Evolutionary conservation across 2,113 vertebrate genomes (phyloP).

Genomic region (Rissa tridactyla): DNA sequence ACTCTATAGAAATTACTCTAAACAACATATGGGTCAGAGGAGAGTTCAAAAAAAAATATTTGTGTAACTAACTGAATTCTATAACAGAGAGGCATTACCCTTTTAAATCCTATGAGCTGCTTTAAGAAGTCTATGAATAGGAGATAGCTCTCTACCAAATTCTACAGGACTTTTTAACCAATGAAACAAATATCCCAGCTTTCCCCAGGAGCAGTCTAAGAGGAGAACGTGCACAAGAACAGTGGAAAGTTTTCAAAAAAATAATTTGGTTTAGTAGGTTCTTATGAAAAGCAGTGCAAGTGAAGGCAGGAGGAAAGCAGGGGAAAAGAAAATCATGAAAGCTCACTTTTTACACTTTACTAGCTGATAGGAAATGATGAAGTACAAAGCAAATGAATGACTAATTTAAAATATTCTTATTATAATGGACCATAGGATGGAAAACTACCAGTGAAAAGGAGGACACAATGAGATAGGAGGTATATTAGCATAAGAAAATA

Average conservation of each 20-base stretch:
- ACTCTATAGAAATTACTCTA: slow-evolving; percentile 15
- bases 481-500: not conserved
- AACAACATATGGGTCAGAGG: not conserved
- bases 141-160: not conserved
- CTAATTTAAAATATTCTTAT: not conserved
- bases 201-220: not conserved
- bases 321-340: not conserved
- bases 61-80: slow-evolving; percentile 12
- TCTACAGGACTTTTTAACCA: not conserved
- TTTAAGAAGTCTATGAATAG: not conserved
- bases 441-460: not conserved
- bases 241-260: not conserved
- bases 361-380: not conserved
- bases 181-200: not conserved
- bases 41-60: slow-evolving; percentile 32
- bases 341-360: not conserved
- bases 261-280: not conserved
- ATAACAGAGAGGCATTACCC: not conserved
- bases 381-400: not conserved
- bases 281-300: not conserved
- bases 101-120: not conserved
- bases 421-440: not conserved
- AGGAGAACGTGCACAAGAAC: not conserved
- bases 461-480: not conserved
- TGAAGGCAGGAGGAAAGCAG: not conserved